phyloP scores from a whole-genome alignment of 2,797 vertebrate species.

The Taeniopygia guttata region DNA sequence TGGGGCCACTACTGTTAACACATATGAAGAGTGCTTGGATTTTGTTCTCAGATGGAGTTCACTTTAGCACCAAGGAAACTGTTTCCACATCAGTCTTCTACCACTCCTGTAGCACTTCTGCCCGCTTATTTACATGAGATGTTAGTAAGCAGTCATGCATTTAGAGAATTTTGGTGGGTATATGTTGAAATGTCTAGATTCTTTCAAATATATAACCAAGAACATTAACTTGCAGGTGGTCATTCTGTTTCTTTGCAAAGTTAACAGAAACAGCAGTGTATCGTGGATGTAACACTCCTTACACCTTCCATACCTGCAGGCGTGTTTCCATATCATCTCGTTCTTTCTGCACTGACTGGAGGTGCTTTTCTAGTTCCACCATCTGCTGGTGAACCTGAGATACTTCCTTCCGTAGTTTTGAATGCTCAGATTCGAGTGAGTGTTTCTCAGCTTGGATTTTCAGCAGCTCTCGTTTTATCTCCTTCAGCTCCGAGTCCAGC shows the following conservation, averaged over 20 bases:
- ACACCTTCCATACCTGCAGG: constrained; percentile 81
- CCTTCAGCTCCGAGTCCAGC: constrained; percentile 85
- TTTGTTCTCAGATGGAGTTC: background rate
- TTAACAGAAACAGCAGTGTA: background rate
- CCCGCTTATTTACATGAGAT: background rate
- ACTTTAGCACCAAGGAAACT: background rate
- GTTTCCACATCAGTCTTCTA: background rate
- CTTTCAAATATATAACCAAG: background rate
- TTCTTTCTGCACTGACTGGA: constrained; percentile 85
- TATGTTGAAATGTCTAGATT: background rate
- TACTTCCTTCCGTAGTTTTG: constrained; percentile 83
- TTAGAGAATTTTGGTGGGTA: background rate
- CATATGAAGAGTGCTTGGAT: background rate
- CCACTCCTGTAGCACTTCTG: background rate
- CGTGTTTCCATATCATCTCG: constrained; percentile 85
- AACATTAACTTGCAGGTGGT: background rate
- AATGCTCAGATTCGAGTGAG: constrained; percentile 80
- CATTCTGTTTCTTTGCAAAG: background rate
- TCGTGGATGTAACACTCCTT: background rate
- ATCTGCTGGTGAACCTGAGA: constrained; percentile 86
- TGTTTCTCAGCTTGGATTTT: constrained; percentile 82
- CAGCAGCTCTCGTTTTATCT: constrained; percentile 84
- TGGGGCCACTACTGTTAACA: background rate
- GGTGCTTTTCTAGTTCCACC: constrained; percentile 85
- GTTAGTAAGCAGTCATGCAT: background rate